Conservation (phyloP, 2,888 invertebrate genomes). For the Noctua fimbriata region DNA sequence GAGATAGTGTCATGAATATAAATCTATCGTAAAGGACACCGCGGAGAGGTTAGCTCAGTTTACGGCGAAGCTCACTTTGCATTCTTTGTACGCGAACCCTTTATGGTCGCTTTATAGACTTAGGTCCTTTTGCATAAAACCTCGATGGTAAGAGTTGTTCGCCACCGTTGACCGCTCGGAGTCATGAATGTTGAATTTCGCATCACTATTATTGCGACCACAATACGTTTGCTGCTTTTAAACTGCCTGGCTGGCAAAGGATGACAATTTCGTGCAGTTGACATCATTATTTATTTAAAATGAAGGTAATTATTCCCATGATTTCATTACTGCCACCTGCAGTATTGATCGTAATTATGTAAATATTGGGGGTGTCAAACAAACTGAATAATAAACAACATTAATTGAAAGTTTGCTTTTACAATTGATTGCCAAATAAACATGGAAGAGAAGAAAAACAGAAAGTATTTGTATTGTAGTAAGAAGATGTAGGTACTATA, state of each 20-base stretch:
- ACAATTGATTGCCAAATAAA: slow-evolving; percentile 18
- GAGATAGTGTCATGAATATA: slow-evolving; percentile 90
- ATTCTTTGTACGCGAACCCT: slow-evolving; percentile 88
- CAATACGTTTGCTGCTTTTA: slow-evolving; percentile 37
- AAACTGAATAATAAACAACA: slow-evolving; percentile 7
- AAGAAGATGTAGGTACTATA: slow-evolving; percentile 33
- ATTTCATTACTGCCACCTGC: slow-evolving; percentile 37
- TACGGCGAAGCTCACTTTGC: slow-evolving; percentile 89
- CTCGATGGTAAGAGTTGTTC: slow-evolving; percentile 73
- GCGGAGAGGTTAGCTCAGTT: slow-evolving; percentile 84
- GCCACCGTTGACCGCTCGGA: slow-evolving; percentile 61
- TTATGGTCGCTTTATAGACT: slow-evolving; percentile 89
- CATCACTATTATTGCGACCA: slow-evolving; percentile 59
- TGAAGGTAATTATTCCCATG: slow-evolving; percentile 20
- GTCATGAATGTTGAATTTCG: slow-evolving; percentile 67
- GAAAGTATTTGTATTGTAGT: neutral
- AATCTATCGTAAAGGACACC: slow-evolving; percentile 90
- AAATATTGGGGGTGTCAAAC: slow-evolving; percentile 34
- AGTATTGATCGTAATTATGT: slow-evolving; percentile 35
- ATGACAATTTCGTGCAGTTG: slow-evolving; percentile 24
- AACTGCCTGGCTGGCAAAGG: slow-evolving; percentile 14
- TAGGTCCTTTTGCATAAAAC: slow-evolving; percentile 88
- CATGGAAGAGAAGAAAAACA: neutral
- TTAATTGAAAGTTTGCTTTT: slow-evolving; percentile 14
- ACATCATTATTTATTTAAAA: slow-evolving; percentile 34